Evolutionary conservation across 2,113 vertebrate species (phyloP).

Genomic region (Cephalopterus ornatus): DNA sequence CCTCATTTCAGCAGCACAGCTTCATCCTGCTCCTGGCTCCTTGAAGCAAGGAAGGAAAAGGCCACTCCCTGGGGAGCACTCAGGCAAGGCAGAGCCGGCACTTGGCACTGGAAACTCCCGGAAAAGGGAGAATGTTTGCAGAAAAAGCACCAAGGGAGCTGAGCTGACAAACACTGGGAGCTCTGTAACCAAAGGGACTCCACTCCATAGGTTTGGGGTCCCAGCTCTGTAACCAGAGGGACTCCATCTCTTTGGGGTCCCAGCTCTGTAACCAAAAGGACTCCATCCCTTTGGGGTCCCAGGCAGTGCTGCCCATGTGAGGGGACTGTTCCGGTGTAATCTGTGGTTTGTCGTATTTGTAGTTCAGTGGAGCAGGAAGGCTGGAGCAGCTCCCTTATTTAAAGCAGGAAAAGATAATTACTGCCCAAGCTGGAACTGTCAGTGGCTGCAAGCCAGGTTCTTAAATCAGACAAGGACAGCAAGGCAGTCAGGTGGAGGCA

Average conservation of each 20-base stretch:
- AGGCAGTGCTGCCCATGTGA: background rate
- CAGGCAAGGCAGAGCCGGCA: background rate
- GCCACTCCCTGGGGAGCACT: background rate
- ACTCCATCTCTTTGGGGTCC: background rate
- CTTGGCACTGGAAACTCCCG: background rate
- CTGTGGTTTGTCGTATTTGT: background rate
- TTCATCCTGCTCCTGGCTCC: background rate
- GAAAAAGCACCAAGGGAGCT: background rate
- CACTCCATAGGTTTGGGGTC: background rate
- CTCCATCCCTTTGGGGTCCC: background rate
- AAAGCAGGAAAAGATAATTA: background rate
- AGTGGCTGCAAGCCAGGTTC: background rate
- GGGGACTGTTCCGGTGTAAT: background rate
- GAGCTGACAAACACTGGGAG: background rate
- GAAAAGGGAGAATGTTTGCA: background rate
- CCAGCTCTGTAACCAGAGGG: background rate
- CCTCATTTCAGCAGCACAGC: background rate
- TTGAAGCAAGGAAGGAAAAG: background rate
- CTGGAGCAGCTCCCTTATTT: background rate
- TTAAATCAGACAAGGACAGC: background rate
- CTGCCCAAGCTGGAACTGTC: background rate
- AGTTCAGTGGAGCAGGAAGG: background rate
- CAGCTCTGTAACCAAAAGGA: background rate
- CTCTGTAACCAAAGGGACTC: background rate
- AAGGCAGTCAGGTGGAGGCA: background rate